Evolutionary conservation across 1,140 invertebrate genomes (phyloP).

Genomic region (Luehdorfia chinensis): DNA sequence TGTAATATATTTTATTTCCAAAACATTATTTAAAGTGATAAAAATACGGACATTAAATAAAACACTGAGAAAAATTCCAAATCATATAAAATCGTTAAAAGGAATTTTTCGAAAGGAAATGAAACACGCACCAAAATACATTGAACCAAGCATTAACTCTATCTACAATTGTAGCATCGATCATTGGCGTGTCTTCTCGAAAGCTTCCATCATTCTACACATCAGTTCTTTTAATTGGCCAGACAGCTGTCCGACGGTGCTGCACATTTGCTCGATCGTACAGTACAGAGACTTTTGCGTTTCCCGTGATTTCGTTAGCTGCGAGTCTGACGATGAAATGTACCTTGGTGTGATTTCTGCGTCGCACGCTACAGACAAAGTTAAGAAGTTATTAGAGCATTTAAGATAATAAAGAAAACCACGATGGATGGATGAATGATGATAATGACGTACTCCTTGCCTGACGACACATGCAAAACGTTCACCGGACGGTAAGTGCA

Average conservation of each 20-base stretch:
- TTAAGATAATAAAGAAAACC: no score
- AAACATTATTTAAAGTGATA: neutral
- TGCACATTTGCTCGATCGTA: constrained; percentile 12
- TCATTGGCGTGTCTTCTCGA: neutral
- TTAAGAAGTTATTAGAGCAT: no score
- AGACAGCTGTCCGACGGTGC: neutral
- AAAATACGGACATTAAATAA: no score
- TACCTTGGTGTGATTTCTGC: constrained; percentile 7
- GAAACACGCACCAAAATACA: no score
- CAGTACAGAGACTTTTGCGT: constrained; percentile 7
- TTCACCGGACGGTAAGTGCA: no score
- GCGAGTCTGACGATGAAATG: constrained; percentile 6
- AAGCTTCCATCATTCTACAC: constrained; percentile 10
- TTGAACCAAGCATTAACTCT: no score
- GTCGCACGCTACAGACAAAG: constrained; percentile 1
- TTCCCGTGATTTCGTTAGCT: neutral
- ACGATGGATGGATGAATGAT: no score
- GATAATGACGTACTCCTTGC: no score
- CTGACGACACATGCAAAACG: no score
- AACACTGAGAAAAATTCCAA: no score
- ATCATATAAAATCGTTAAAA: no score
- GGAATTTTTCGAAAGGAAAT: no score
- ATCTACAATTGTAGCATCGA: neutral
- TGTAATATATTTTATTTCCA: neutral
- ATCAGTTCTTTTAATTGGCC: constrained; percentile 5